phyloP scores from a whole-genome alignment of 2,113 vertebrate genomes.

The Notothenia coriiceps region DNA sequence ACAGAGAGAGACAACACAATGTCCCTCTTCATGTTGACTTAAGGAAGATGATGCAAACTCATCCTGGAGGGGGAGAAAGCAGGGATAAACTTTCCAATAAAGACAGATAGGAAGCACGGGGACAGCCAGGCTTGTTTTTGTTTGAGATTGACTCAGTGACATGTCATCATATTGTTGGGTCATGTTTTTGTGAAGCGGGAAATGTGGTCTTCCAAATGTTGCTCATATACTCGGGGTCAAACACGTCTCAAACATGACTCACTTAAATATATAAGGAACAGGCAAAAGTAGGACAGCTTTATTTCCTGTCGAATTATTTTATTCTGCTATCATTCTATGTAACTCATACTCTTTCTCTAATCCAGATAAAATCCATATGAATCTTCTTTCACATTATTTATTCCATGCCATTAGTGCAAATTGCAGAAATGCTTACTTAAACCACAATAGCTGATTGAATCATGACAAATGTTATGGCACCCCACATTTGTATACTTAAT shows the following conservation, averaged over 20 bases:
- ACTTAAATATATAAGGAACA: neutral
- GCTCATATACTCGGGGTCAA: no score
- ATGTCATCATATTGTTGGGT: neutral
- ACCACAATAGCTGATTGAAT: neutral
- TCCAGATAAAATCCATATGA: neutral
- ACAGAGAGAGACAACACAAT: constrained; percentile 48
- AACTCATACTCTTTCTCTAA: neutral
- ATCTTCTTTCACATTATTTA: neutral
- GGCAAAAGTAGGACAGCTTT: neutral
- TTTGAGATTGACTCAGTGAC: constrained; percentile 52
- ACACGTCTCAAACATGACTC: neutral
- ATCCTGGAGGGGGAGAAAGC: constrained; percentile 28
- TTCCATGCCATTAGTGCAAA: neutral
- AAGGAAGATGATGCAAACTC: constrained; percentile 39
- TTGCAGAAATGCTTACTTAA: neutral
- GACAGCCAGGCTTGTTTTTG: constrained; percentile 27
- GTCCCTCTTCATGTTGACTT: constrained; percentile 60
- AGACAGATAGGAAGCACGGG: constrained; percentile 1
- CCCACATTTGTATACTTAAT: neutral
- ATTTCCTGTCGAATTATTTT: neutral
- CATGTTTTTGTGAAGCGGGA: constrained; percentile 26
- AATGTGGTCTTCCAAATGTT: neutral
- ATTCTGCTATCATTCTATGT: neutral
- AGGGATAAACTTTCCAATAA: constrained; percentile 33
- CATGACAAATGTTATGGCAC: neutral